A percentile compares a stretch with the other conserved stretches of the same genome.
Conservation (phyloP, 2,113 vertebrate species). For the Aix galericulata region DNA sequence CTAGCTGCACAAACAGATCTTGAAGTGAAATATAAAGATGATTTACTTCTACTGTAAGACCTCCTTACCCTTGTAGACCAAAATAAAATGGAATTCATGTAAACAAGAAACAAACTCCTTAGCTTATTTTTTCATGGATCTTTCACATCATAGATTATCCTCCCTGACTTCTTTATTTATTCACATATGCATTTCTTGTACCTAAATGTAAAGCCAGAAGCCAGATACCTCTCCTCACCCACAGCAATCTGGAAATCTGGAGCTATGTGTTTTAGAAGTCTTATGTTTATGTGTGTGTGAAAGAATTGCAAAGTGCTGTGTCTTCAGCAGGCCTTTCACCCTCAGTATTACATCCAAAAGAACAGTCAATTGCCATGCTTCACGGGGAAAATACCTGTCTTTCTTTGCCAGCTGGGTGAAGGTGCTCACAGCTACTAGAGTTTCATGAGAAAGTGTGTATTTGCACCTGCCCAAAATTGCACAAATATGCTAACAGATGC, state of each 20-base stretch:
- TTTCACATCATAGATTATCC: conserved; percentile 53
- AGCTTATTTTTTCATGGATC: conserved; percentile 45
- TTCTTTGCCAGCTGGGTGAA: not conserved
- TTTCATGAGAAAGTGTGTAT: not conserved
- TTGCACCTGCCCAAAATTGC: not conserved
- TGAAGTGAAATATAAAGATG: conserved; percentile 38
- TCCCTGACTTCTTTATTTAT: conserved; percentile 46
- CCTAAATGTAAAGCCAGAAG: conserved; percentile 36
- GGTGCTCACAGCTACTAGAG: not conserved
- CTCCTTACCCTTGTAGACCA: conserved; percentile 23
- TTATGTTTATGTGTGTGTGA: not conserved
- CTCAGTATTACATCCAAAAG: not conserved
- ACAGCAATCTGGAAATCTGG: conserved; percentile 30
- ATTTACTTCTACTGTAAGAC: conserved; percentile 46
- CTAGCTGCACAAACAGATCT: conserved; percentile 32
- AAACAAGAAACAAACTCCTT: conserved; percentile 59
- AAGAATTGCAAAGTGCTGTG: not conserved
- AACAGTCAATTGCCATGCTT: not conserved
- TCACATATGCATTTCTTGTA: conserved; percentile 28
- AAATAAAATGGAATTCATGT: conserved; percentile 48
- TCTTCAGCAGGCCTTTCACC: not conserved
- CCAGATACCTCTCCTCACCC: conserved; percentile 52
- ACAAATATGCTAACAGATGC: not conserved
- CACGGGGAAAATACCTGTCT: not conserved
- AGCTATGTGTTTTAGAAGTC: not conserved